Conservation (phyloP, 2,797 vertebrate genomes). For the Lophotriccus pileatus region DNA sequence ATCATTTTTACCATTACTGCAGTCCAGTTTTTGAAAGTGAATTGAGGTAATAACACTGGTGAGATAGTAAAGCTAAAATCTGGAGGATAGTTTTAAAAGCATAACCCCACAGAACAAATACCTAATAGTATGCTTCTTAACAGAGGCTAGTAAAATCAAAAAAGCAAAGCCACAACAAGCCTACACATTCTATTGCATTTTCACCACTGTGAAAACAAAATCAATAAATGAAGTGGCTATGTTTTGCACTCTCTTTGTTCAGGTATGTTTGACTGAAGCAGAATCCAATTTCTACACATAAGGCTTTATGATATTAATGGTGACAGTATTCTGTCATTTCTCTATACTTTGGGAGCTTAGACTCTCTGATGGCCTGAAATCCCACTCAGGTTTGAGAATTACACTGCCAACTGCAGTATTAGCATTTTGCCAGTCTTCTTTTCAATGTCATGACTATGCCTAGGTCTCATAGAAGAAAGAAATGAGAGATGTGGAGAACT, state of each 20-base stretch:
- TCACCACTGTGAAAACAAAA: neutral
- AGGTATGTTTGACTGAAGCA: neutral
- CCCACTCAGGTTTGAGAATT: neutral
- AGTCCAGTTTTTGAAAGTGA: neutral
- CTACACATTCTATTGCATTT: neutral
- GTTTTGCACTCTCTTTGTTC: neutral
- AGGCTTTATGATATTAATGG: neutral
- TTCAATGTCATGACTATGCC: neutral
- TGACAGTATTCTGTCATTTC: neutral
- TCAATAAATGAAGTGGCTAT: neutral
- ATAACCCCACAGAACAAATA: neutral
- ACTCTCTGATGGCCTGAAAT: neutral
- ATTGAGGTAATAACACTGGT: neutral
- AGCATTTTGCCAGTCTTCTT: neutral
- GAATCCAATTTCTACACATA: neutral
- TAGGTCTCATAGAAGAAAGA: neutral
- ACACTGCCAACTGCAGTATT: neutral
- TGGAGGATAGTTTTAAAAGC: neutral
- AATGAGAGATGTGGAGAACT: neutral
- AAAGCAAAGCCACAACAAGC: neutral
- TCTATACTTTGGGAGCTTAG: neutral
- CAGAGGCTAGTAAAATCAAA: neutral
- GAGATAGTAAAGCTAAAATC: neutral
- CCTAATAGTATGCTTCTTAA: neutral
- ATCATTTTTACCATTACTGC: neutral